A percentile compares a stretch with the other conserved stretches of the same genome.
Evolutionary conservation across 2,113 vertebrate species (phyloP).

Genomic region (Cnemophilus loriae): DNA sequence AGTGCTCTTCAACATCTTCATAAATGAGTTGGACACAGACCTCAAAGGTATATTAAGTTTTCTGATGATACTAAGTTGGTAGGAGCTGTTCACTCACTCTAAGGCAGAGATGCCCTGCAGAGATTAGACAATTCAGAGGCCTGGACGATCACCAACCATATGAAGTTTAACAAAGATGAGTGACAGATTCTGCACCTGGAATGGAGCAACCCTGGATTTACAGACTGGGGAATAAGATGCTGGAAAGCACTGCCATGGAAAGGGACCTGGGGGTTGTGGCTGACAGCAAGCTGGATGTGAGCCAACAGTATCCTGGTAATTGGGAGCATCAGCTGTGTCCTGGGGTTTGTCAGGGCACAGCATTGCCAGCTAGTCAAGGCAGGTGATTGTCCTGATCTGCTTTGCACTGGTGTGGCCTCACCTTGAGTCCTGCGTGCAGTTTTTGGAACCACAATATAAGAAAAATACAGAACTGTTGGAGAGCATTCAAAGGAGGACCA

Average conservation of each 20-base stretch:
- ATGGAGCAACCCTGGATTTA: neutral
- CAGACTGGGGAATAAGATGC: neutral
- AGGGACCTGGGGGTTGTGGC: neutral
- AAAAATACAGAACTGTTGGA: neutral
- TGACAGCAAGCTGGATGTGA: neutral
- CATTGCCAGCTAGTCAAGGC: neutral
- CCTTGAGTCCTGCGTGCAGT: neutral
- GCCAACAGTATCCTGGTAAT: neutral
- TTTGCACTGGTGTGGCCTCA: neutral
- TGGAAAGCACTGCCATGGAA: neutral
- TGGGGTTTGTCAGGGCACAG: neutral
- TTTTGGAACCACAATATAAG: neutral
- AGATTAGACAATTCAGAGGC: no score
- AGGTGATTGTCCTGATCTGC: no score
- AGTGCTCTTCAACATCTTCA: no score
- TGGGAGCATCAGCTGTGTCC: neutral
- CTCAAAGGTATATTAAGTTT: no score
- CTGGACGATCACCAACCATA: no score
- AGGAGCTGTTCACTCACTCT: no score
- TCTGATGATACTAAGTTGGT: no score
- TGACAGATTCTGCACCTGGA: no score
- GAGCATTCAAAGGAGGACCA: neutral
- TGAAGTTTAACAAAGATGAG: no score
- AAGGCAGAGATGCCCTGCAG: no score
- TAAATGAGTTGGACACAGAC: no score